phyloP scores from a whole-genome alignment of 2,888 invertebrate genomes.

The Catocala fraxini region DNA sequence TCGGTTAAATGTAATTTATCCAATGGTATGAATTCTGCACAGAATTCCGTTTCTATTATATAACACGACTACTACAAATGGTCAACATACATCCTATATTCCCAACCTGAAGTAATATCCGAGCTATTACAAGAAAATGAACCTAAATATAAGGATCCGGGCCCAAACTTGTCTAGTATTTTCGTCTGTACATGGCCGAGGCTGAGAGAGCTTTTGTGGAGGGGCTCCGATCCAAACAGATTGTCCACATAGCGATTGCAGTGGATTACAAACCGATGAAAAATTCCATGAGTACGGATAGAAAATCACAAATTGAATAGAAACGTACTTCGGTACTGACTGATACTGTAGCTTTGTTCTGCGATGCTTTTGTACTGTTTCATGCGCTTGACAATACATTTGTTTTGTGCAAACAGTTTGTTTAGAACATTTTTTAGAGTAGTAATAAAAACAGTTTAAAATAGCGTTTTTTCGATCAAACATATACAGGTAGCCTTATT shows the following conservation, averaged over 20 bases:
- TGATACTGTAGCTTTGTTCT: slow-evolving; percentile 60
- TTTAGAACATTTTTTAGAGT: background rate
- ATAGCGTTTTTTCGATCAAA: too few relatives aligned
- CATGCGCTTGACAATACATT: slow-evolving; percentile 26
- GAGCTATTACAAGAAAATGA: slow-evolving; percentile 18
- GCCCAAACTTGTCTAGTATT: slow-evolving; percentile 27
- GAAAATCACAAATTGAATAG: slow-evolving; percentile 75
- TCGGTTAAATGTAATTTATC: too few relatives aligned
- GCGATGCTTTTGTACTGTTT: slow-evolving; percentile 51
- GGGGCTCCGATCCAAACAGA: slow-evolving; percentile 46
- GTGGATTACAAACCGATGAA: slow-evolving; percentile 75
- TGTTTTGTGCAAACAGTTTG: slow-evolving; percentile 9
- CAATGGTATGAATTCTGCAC: too few relatives aligned
- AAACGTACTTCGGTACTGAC: slow-evolving; percentile 64
- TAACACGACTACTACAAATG: too few relatives aligned
- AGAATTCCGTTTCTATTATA: too few relatives aligned
- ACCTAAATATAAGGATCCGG: slow-evolving; percentile 20
- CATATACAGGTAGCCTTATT: too few relatives aligned
- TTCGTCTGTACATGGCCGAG: slow-evolving; percentile 31
- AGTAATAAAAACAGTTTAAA: too few relatives aligned
- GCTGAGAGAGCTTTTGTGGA: slow-evolving; percentile 54
- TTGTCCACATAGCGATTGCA: slow-evolving; percentile 60
- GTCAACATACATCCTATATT: background rate
- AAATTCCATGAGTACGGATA: slow-evolving; percentile 67
- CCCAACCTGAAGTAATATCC: slow-evolving; percentile 3